Conservation (phyloP, 1,140 invertebrate species). For the Aethina tumida region DNA sequence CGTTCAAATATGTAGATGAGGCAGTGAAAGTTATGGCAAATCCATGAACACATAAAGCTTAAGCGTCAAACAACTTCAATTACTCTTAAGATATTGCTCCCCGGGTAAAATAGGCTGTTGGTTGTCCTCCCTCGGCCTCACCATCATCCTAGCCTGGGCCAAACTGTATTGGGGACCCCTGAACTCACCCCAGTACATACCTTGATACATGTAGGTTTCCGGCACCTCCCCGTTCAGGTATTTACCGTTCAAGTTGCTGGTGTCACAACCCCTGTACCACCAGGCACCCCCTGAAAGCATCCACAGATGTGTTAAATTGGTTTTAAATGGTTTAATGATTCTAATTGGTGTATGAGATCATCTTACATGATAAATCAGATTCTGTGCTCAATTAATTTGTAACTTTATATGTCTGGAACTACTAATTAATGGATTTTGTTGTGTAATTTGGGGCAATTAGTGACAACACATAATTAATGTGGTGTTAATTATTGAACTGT, state of each 20-base stretch:
- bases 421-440: background rate
- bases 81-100: too few species aligned
- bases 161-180: slow-evolving; percentile 45
- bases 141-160: slow-evolving; percentile 45
- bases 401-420: background rate
- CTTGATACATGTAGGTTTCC: slow-evolving; percentile 41
- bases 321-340: too few species aligned
- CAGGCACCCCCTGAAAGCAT: slow-evolving; percentile 47
- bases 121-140: slow-evolving; percentile 37
- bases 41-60: too few species aligned
- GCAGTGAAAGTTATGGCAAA: too few species aligned
- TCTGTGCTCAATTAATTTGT: too few species aligned
- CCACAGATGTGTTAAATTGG: background rate
- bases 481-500: too few species aligned
- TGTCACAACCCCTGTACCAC: slow-evolving; percentile 55
- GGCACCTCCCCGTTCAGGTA: slow-evolving; percentile 46
- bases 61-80: too few species aligned
- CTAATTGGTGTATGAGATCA: too few species aligned
- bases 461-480: background rate
- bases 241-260: slow-evolving; percentile 47
- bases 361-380: too few species aligned
- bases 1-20: too few species aligned
- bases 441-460: background rate
- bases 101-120: too few species aligned
- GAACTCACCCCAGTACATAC: slow-evolving; percentile 52